phyloP scores from a whole-genome alignment of 92 coral and sea anemone genomes.

The Desmophyllum pertusum region DNA sequence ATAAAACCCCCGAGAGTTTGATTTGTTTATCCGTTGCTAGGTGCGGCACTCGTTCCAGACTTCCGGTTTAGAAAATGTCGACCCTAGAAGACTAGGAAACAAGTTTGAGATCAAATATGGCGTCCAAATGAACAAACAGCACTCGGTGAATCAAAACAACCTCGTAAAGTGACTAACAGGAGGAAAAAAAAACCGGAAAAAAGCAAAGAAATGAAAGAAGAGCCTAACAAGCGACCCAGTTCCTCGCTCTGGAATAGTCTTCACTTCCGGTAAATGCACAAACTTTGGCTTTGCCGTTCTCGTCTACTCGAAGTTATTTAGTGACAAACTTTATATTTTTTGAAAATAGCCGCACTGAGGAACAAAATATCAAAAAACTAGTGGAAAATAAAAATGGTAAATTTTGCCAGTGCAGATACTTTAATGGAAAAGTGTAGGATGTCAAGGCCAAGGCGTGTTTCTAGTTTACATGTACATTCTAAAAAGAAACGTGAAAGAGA shows the following conservation, averaged over 20 bases:
- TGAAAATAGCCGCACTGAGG: too few species aligned
- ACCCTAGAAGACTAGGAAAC: background rate
- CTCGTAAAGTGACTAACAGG: background rate
- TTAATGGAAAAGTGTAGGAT: too few species aligned
- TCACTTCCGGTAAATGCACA: background rate
- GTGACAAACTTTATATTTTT: background rate
- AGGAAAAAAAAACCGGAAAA: background rate
- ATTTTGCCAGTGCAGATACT: too few species aligned
- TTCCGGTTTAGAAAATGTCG: background rate
- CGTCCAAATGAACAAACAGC: background rate
- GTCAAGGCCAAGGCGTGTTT: too few species aligned
- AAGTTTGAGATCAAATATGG: conserved; percentile 2
- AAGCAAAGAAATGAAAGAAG: background rate
- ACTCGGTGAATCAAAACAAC: background rate
- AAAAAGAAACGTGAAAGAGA: too few species aligned
- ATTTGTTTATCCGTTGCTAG: background rate
- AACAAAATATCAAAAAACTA: too few species aligned
- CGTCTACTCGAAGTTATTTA: background rate
- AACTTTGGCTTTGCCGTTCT: background rate
- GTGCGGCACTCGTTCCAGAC: background rate
- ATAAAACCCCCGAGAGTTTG: background rate
- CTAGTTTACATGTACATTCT: too few species aligned
- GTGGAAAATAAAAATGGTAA: too few species aligned
- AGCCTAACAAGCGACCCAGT: background rate
- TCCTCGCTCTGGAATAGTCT: background rate